phyloP scores from a whole-genome alignment of 2,888 invertebrate species.

The Lasioglossum figueresi region DNA sequence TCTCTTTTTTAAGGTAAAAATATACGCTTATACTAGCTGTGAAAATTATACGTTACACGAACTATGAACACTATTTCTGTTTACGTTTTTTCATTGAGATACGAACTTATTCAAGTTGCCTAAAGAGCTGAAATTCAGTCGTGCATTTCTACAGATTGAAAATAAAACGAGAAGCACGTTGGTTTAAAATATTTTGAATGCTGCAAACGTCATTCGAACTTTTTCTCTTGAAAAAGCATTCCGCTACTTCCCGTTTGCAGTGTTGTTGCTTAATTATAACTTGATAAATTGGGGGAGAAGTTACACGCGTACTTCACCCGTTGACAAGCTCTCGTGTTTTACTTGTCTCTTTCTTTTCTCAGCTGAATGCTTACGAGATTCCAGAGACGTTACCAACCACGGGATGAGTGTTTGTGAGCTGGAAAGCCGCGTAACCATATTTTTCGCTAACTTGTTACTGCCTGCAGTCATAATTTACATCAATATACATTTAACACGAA shows the following conservation, averaged over 20 bases:
- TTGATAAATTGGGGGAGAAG: conserved; percentile 32
- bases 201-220: background rate
- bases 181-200: background rate
- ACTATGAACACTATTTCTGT: too few species aligned
- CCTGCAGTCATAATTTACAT: background rate
- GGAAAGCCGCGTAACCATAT: conserved; percentile 34
- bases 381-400: conserved; percentile 54
- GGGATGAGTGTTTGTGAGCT: conserved; percentile 37
- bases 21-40: too few species aligned
- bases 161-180: background rate
- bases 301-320: conserved; percentile 8
- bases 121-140: background rate
- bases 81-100: background rate
- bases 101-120: background rate
- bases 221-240: background rate
- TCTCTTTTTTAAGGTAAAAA: too few species aligned
- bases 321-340: conserved; percentile 35
- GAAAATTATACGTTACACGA: too few species aligned
- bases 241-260: background rate
- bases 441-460: background rate
- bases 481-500: too few species aligned
- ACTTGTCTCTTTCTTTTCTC: conserved; percentile 19
- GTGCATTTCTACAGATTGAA: background rate
- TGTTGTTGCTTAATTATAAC: conserved; percentile 7
- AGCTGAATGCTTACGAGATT: conserved; percentile 42